A percentile compares a stretch with the other conserved stretches of the same genome.
phyloP scores from a whole-genome alignment of 2,113 vertebrate species.

The Cathartes aura region DNA sequence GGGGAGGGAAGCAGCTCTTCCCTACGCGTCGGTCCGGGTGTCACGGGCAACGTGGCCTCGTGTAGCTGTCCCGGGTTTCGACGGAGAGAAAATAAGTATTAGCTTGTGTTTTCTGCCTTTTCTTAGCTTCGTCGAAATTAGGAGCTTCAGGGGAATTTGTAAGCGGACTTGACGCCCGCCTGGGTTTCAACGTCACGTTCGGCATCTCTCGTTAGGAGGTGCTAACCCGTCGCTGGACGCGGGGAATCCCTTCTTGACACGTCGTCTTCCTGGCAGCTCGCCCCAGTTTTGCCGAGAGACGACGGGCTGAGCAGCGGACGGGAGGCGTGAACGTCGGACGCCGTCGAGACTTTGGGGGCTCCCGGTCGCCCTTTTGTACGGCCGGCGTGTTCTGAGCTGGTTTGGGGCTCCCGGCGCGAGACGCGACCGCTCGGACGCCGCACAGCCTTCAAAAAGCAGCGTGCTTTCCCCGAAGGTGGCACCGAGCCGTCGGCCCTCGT shows the following conservation, averaged over 20 bases:
- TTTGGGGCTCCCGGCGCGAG: background rate
- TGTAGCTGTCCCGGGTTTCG: background rate
- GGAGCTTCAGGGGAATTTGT: background rate
- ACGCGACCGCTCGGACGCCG: accelerated
- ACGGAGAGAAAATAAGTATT: accelerated
- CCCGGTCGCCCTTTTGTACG: accelerated
- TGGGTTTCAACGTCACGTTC: accelerated
- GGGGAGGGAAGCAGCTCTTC: background rate
- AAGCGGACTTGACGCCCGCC: accelerated
- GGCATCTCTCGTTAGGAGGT: background rate
- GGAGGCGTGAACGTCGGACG: accelerated
- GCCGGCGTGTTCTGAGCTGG: accelerated
- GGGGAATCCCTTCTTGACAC: background rate
- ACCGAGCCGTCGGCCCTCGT: no score
- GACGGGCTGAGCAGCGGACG: background rate
- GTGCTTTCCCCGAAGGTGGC: no score
- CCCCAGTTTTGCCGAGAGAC: background rate
- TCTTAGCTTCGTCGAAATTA: accelerated
- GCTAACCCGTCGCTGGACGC: background rate
- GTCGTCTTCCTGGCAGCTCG: accelerated
- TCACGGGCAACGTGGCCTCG: accelerated
- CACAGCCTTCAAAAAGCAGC: background rate
- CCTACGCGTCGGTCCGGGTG: background rate
- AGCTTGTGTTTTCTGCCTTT: background rate
- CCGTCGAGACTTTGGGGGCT: accelerated